Evolutionary conservation across 2,888 invertebrate genomes (phyloP).

Genomic region (Lissonota sp.): DNA sequence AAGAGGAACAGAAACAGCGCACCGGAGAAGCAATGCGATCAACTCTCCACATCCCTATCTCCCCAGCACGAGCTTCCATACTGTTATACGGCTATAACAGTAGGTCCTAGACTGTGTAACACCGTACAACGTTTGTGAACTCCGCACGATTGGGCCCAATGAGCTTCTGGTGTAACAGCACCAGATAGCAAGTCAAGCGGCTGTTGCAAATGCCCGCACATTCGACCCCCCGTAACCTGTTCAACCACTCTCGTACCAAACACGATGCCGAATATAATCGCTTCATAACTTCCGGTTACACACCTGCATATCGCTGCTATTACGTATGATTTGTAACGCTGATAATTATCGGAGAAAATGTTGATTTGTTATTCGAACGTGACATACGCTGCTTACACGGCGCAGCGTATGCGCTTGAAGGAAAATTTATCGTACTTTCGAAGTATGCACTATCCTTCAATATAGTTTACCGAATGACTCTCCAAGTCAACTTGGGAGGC

Average conservation of each 20-base stretch:
- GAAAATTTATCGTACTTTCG: conserved; percentile 12
- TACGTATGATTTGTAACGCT: conserved; percentile 45
- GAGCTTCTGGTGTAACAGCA: conserved; percentile 13
- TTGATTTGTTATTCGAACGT: conserved; percentile 59
- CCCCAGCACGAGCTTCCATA: conserved; percentile 22
- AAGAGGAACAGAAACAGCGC: conserved; percentile 10
- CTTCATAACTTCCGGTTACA: conserved; percentile 33
- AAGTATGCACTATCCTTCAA: conserved; percentile 22
- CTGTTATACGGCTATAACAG: conserved; percentile 30
- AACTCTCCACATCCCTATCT: conserved; percentile 49
- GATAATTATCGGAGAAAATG: conserved; percentile 55
- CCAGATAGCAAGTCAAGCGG: neutral
- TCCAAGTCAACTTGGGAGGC: too few relatives aligned
- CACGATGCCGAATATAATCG: conserved; percentile 32
- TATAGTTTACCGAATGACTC: too few relatives aligned
- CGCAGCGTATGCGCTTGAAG: conserved; percentile 16
- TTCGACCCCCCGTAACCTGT: conserved; percentile 8
- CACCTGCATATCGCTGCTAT: conserved; percentile 6
- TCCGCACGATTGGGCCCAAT: conserved; percentile 22
- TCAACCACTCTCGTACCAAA: neutral
- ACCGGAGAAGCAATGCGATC: conserved; percentile 33
- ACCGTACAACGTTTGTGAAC: neutral
- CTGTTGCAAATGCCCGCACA: conserved; percentile 15
- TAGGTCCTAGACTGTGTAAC: neutral
- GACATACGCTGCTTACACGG: conserved; percentile 16